Evolutionary conservation across 2,113 vertebrate species (phyloP).

Genomic region (Orthochromis indermauri): DNA sequence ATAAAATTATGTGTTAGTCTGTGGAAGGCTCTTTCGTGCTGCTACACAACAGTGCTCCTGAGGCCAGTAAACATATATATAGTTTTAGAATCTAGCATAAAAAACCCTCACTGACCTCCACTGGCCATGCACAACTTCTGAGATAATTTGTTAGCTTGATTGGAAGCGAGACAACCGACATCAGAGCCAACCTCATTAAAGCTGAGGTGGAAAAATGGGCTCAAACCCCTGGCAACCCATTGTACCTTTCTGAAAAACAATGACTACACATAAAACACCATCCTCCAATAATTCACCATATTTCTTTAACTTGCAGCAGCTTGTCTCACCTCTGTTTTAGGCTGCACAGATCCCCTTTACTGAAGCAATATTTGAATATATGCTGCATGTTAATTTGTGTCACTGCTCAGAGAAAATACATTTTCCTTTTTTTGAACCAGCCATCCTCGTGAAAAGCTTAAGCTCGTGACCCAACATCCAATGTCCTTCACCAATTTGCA

Average conservation of each 20-base stretch:
- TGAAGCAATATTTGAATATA: not conserved
- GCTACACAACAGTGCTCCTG: not conserved
- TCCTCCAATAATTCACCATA: not conserved
- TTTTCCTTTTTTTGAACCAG: not conserved
- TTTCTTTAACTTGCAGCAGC: not conserved
- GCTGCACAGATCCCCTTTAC: not conserved
- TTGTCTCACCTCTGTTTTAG: not conserved
- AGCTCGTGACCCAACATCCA: not conserved
- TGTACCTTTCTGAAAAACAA: not conserved
- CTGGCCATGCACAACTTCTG: not conserved
- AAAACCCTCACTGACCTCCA: not conserved
- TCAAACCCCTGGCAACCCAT: not conserved
- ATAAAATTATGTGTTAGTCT: not conserved
- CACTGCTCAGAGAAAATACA: not conserved
- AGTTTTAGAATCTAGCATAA: not conserved
- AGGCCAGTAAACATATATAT: not conserved
- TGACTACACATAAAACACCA: not conserved
- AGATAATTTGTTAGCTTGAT: not conserved
- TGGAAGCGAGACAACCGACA: not conserved
- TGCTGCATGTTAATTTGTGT: not conserved
- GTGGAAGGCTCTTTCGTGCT: not conserved
- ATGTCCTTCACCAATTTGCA: constrained; percentile 11
- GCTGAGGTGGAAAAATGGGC: not conserved
- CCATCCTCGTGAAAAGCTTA: not conserved
- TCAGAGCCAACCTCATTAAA: not conserved